Base-by-base conservation (phyloP, 2,888 invertebrate genomes). In the Synergus gifuensis region DNA sequence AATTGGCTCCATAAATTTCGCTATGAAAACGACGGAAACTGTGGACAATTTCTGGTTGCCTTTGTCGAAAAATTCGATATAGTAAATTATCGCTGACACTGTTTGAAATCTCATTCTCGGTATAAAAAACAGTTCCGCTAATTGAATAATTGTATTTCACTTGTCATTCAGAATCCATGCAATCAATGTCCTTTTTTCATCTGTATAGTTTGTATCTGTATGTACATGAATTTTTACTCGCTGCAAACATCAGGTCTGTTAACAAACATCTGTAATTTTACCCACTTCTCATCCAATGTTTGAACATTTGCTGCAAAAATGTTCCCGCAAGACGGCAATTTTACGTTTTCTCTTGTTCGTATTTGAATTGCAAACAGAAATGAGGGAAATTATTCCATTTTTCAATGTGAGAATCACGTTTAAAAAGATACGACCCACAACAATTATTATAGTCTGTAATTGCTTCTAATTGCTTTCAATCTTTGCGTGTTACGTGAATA, bases 1-100 rank as follows among this genome's bases (percentile, higher is more conserved):
- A 67, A 67, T 67, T 67, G 67, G 44, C 44, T 22, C 46, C 18
- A 67, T 67, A 67, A 67, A 67, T 67, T 67, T 46, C 14, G 40
- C 44, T 46, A 46, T 67, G 60, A 60, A 28, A 60, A 22, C 12
- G 22, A 14, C 22, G 22, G 22, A 46, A 67, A 67, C 12, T 64
- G 64, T n/a, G 40, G 18, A 42, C n/a, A 66, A 66, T 66, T 42
- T 66, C 42, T 42, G 66, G n/a, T 18, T 40, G n/a, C 36, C n/a
- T n/a, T 40, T 7, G 36, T n/a, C 16, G 42, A 66, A 66, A 66
- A 66, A 40, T 9, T 42, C 66, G 66, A 66, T 66, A 66, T 66
- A 40, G 66, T 66, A 36, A 66, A 66, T 66, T 66, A 63, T 36
- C 63, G 36, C 28, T 63, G 36, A 54, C 54, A 54, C 54, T 54